phyloP scores from a whole-genome alignment of 2,797 vertebrate genomes.

The Novumbra hubbsi region DNA sequence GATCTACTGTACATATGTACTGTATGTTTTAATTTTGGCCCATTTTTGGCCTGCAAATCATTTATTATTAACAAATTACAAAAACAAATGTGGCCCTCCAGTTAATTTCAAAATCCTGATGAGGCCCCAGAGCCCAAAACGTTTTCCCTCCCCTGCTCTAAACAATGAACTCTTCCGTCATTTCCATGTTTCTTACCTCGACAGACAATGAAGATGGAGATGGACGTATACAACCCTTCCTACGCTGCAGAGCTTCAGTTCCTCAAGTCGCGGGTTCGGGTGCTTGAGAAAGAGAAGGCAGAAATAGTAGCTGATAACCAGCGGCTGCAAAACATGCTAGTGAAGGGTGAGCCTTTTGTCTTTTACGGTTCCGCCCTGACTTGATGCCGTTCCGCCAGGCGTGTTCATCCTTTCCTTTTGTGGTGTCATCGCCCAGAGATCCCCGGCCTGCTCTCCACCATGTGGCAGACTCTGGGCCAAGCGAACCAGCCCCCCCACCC shows the following conservation, averaged over 20 bases:
- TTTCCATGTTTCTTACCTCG: not conserved
- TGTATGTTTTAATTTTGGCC: too few species aligned
- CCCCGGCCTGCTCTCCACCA: constrained; percentile 59
- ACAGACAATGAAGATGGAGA: constrained; percentile 61
- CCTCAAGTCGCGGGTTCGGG: constrained; percentile 47
- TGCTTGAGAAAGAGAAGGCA: constrained; percentile 58
- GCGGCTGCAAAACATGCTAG: constrained; percentile 55
- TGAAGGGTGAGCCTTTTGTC: constrained; percentile 49
- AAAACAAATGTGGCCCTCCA: too few species aligned
- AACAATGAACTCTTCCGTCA: not conserved
- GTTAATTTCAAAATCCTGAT: too few species aligned
- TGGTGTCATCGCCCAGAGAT: constrained; percentile 50
- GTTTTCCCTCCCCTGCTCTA: not conserved
- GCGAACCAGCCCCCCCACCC: constrained; percentile 26
- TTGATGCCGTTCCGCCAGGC: not conserved
- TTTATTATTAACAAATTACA: too few species aligned
- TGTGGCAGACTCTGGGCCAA: constrained; percentile 62
- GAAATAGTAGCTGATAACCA: constrained; percentile 59
- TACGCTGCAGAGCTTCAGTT: constrained; percentile 51
- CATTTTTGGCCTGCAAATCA: too few species aligned
- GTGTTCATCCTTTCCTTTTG: not conserved
- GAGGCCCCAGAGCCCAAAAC: too few species aligned
- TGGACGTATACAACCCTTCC: constrained; percentile 25
- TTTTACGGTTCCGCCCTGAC: not conserved
- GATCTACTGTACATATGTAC: too few species aligned